Conservation (phyloP, 2,113 vertebrate species). For the Cyanoramphus novaezelandiae region DNA sequence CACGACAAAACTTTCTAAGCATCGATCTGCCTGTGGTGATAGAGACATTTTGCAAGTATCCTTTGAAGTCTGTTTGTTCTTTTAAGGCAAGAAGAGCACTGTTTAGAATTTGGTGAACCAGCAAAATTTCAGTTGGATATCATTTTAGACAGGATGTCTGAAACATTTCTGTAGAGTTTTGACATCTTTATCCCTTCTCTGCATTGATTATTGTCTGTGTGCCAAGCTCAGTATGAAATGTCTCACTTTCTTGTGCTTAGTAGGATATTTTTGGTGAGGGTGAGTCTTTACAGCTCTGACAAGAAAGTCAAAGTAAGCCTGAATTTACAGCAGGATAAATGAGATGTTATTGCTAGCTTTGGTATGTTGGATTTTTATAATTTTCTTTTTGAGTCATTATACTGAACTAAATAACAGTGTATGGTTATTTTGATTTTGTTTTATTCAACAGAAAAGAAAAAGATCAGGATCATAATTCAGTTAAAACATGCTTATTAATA, state of each 20-base stretch:
- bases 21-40: slow-evolving; percentile 90
- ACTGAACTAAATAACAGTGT: not conserved
- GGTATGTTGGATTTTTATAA: not conserved
- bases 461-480: not conserved
- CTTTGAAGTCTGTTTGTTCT: slow-evolving; percentile 73
- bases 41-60: slow-evolving; percentile 99
- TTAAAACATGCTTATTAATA: not conserved
- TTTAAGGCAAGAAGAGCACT: slow-evolving; percentile 1
- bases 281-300: not conserved
- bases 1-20: slow-evolving; percentile 90
- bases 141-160: slow-evolving; percentile 13
- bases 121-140: not conserved
- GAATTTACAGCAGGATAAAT: not conserved
- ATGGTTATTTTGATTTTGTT: not conserved
- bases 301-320: not conserved
- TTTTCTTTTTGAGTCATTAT: not conserved
- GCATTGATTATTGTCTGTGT: not conserved
- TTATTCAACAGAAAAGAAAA: not conserved
- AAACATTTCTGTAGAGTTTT: slow-evolving; percentile 12
- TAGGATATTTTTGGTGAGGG: not conserved
- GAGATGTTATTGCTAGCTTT: not conserved
- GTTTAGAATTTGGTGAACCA: not conserved
- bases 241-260: not conserved
- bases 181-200: not conserved
- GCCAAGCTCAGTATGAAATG: not conserved